Base-by-base conservation (phyloP, 2,888 invertebrate species). In the Drosophila cognata region DNA sequence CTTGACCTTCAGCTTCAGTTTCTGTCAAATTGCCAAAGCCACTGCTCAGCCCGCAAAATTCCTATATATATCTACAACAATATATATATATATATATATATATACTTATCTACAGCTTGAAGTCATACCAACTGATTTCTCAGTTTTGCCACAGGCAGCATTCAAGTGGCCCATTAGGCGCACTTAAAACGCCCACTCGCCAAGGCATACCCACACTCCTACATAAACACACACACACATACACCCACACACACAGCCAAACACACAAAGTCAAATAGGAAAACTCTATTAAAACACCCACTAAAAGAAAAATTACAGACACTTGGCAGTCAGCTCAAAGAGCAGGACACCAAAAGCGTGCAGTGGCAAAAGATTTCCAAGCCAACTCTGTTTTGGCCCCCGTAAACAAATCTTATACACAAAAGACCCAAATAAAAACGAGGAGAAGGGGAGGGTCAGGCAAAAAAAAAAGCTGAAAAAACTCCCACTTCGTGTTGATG, bases 281-380 rank as follows among this genome's bases (percentile, higher is more conserved):
- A 83, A 81, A 82, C 81, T 85, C 83, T 81, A 85, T 75, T 76
- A 76, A 82, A 74, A 79, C 89, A 82, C 82, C 84, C 84, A 84
- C 82, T 72, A 75, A 79, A 72, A 73, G 80, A 82, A 77, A 87
- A 87, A 89, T 80, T 76, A 77, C 79, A 88, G 85, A 84, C 89
- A 86, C 90, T 89, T 88, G 88, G 77, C 81, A 81, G 85, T 64
- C 77, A 78, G 74, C 82, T 82, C 79, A 68, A 72, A 71, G 70
- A 71, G 68, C 81, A 78, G 78, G 78, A 78, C 64, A 80, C 70
- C 63, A 36, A 60, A 55, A 66, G 56, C 56, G 61, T 57, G 65
- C 50, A 56, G 66, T 57, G 68, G 58, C 68, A 59, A 43, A 66
- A 77, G 80, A 74, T 70, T 79, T 62, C 25, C 31, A 53, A 28